Base-by-base conservation (phyloP, 2,888 invertebrate genomes). In the Acanthoscelides obtectus region DNA sequence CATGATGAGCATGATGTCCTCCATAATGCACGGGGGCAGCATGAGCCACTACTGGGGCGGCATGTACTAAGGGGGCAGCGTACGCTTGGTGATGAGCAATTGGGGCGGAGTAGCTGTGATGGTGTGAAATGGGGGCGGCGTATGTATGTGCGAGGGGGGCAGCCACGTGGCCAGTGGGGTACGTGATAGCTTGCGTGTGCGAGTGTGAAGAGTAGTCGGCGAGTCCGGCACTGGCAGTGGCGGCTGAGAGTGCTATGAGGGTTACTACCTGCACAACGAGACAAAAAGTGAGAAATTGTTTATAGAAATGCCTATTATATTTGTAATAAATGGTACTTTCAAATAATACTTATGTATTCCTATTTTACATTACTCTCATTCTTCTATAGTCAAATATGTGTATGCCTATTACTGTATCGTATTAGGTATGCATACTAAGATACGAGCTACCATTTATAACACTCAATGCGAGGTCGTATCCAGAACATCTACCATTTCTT, bases 201-300 rank as follows among this genome's bases (percentile, higher is more conserved):
- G 73, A 63, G 63, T 63, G 73, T 2, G 73, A 70, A 3, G 74
- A 72, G 22, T 75, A 76, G 64, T 77, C 77, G 19, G 77, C 67
- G 19, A 79, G 72, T 67, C 78, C 79, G 22, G 79, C 80, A 70
- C 76, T 76, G 20, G 77, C 76, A 22, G 70, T 74, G 68, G 78
- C 79, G 70, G 76, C 76, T 17, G 45, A 45, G 25, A 78, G 71
- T 6, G 77, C 74, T 66, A 72, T 72, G 64, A 79, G 71, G 65
- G 75, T 73, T 22, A 78, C 66, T 67, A 79, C 73, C 80, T 79
- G 71, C 20, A 75, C 71, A 68, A 67, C 67, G 64, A 65, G 65
- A 21, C 6, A 25, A 25, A n/a, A n/a, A n/a, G n/a, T n/a, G n/a
- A n/a, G n/a, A n/a, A n/a, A n/a, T n/a, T n/a, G n/a, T n/a, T n/a